Conservation (phyloP, 2,113 vertebrate species). For the Fregata magnificens region DNA sequence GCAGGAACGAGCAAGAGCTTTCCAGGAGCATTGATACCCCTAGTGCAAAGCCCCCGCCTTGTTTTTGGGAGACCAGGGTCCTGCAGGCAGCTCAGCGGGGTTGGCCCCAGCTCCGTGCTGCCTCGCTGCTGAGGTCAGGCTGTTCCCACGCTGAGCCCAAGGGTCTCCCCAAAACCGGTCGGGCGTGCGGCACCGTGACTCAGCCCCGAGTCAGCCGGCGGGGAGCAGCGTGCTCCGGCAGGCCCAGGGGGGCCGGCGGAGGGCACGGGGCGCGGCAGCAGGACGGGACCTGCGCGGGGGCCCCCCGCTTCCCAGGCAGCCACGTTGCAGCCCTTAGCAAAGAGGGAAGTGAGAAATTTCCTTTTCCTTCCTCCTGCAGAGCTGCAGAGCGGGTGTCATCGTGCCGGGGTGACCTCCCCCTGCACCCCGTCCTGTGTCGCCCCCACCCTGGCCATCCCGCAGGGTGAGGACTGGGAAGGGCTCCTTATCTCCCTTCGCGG, state of each 20-base stretch:
- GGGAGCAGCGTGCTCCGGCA: not conserved
- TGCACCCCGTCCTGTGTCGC: not conserved
- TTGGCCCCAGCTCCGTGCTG: fast-evolving
- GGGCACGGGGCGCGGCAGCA: not conserved
- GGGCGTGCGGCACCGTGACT: not conserved
- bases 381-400: not conserved
- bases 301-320: not conserved
- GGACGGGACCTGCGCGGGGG: not conserved
- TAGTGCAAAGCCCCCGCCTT: fast-evolving
- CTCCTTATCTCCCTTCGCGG: not conserved
- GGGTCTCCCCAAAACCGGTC: not conserved
- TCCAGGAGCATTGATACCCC: fast-evolving
- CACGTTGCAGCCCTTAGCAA: not conserved
- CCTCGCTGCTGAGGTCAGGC: not conserved
- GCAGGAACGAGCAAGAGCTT: fast-evolving
- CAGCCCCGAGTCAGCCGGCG: not conserved
- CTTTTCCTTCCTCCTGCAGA: not conserved
- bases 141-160: not conserved
- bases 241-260: not conserved
- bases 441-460: not conserved
- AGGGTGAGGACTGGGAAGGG: not conserved
- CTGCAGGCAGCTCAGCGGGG: not conserved
- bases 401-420: not conserved
- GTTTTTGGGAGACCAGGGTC: not conserved
- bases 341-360: not conserved